Base-by-base conservation (phyloP, 2,113 vertebrate species). In the Chaetodon auriga region DNA sequence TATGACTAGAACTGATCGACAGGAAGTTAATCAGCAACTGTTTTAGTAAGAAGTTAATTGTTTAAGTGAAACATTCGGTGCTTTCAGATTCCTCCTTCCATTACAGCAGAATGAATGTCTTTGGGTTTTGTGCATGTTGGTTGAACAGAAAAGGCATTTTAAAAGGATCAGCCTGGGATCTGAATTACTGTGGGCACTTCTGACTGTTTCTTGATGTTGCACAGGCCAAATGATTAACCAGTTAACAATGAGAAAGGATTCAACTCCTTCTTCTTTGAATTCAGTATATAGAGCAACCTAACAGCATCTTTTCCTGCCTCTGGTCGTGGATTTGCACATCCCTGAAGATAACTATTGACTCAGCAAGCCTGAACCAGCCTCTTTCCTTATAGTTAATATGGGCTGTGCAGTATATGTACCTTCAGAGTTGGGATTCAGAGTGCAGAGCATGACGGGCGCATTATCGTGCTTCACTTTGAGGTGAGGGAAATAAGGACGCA, bases 401-500 rank as follows among this genome's bases (percentile, higher is more conserved):
- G 11, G 11, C 36, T 64, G 55, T 70, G 54, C 63, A 36, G 58
- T 36, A 12, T 30, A 16, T 75, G 35, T 75, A 4, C 64, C 18
- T 70, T 38, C 36, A 61, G 45, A 54, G 82, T 86, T 71, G 46
- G 64, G 46, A 85, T 73, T 74, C 72, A 73, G 23, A 62, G 62
- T 25, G 48, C 7, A 68, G 38, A 66, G 35, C 72, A 35, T 72
- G 51, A 58, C 70, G 51, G 63, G 11, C 43, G 0, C 77, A 71
- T 89, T 46, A 53, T 16, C 43, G 0, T 43, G 72, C 71, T 74
- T 84, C 60, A 53, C 72, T 84, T 83, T 86, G 75, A 83, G 72
- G 43, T 21, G 51, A n/a, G 54, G 9, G 76, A 30, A 78, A 78
- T 76, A 15, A 89, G 84, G 63, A 83, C 55, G 68, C 78, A 76